These are phyloP conservation scores for Setipinna tenuifilis DNA, from an alignment of 2,797 vertebrate species.

Conservation along the genomic window DNA sequence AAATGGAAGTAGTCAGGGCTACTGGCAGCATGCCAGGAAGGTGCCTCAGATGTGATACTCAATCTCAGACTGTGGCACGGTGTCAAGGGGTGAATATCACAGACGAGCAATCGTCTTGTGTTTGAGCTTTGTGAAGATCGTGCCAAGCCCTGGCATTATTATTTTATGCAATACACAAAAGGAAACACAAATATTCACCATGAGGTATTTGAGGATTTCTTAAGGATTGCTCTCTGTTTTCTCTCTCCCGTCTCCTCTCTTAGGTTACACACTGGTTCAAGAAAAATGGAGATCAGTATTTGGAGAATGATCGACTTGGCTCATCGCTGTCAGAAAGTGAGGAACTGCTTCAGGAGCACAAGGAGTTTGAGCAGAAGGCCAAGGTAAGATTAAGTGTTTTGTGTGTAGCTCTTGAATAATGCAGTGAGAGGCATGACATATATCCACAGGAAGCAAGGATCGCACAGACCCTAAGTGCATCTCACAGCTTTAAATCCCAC, in stretches of 20 bases:
- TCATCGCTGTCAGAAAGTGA: constrained; percentile 80
- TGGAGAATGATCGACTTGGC: constrained; percentile 75
- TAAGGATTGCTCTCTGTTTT: neutral
- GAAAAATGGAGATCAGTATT: constrained; percentile 70
- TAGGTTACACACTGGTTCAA: constrained; percentile 81
- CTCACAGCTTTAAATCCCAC: constrained; percentile 1
- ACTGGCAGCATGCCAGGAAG: neutral
- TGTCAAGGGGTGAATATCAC: neutral
- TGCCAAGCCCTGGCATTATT: constrained; percentile 10
- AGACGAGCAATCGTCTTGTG: neutral
- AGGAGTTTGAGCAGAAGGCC: constrained; percentile 74
- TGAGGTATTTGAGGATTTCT: neutral
- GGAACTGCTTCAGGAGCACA: constrained; percentile 74
- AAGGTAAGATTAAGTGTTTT: constrained; percentile 71
- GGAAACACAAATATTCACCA: neutral
- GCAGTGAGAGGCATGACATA: neutral
- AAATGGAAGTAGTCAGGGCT: constrained; percentile 21
- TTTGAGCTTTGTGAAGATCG: neutral
- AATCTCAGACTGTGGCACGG: neutral
- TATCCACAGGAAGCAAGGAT: neutral
- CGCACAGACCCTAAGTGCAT: neutral
- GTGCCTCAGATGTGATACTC: constrained; percentile 6
- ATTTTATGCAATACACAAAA: neutral
- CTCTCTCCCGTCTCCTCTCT: neutral
- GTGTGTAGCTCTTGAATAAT: constrained; percentile 11